Evolutionary conservation across 1,140 invertebrate genomes (phyloP).

Genomic region (Sipha flava): DNA sequence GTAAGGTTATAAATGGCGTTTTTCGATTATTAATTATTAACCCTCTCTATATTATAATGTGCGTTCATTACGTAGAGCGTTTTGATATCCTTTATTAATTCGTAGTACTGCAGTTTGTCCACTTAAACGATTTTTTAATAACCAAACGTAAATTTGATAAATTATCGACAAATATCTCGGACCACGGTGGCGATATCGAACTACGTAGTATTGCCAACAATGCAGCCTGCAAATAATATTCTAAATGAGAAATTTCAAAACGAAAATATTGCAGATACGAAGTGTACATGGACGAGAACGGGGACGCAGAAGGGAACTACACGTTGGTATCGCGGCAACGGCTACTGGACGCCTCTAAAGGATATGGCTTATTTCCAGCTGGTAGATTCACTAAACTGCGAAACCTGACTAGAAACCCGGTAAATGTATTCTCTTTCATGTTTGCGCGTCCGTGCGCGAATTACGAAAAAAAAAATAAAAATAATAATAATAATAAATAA

Average conservation of each 20-base stretch:
- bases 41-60: no score
- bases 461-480: not conserved
- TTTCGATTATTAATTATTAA: no score
- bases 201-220: no score
- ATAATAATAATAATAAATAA: not conserved
- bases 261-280: conserved; percentile 56
- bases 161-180: no score
- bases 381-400: conserved; percentile 54
- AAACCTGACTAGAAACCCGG: conserved; percentile 48
- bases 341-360: conserved; percentile 41
- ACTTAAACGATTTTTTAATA: no score
- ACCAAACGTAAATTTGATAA: no score
- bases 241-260: not conserved
- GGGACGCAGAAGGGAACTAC: conserved; percentile 93
- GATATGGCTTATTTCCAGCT: conserved; percentile 67
- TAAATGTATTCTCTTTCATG: conserved; percentile 44
- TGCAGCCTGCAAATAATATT: no score
- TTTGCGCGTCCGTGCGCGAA: not conserved
- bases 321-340: conserved; percentile 66
- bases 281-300: conserved; percentile 87
- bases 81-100: no score
- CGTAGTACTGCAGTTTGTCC: no score
- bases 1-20: no score
- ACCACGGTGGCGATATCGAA: no score
- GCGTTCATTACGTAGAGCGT: no score